phyloP scores from a whole-genome alignment of 2,888 invertebrate genomes.

The Sepiola atlantica region DNA sequence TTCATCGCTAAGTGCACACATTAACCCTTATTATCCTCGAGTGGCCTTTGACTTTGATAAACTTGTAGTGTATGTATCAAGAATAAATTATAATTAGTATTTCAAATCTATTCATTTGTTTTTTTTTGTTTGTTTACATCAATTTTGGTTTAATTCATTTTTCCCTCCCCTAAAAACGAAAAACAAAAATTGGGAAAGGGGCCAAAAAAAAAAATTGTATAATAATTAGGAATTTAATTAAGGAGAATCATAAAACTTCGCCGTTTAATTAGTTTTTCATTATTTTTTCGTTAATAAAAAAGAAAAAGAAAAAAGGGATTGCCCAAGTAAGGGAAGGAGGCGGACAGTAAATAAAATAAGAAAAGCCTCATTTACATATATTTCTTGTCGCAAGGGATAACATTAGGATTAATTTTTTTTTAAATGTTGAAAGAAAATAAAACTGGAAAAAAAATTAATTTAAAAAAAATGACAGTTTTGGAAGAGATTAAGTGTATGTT shows the following conservation, averaged over 20 bases:
- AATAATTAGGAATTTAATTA: neutral
- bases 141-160: neutral
- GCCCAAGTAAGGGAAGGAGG: neutral
- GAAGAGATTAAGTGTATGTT: too few species aligned
- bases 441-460: neutral
- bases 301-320: neutral
- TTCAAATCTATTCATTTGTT: neutral
- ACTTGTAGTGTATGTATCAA: too few species aligned
- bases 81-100: too few species aligned
- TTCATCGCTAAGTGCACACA: too few species aligned
- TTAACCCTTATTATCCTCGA: too few species aligned
- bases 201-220: neutral
- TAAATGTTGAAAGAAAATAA: neutral
- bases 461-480: neutral
- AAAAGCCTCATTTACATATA: neutral
- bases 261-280: neutral
- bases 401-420: neutral
- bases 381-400: neutral
- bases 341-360: neutral
- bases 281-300: neutral
- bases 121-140: neutral
- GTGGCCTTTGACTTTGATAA: too few species aligned
- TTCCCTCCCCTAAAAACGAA: neutral
- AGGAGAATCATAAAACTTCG: constrained; percentile 1
- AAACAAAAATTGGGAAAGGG: neutral